Base-by-base conservation (phyloP, 1,140 invertebrate genomes). In the Mamestra configurata region DNA sequence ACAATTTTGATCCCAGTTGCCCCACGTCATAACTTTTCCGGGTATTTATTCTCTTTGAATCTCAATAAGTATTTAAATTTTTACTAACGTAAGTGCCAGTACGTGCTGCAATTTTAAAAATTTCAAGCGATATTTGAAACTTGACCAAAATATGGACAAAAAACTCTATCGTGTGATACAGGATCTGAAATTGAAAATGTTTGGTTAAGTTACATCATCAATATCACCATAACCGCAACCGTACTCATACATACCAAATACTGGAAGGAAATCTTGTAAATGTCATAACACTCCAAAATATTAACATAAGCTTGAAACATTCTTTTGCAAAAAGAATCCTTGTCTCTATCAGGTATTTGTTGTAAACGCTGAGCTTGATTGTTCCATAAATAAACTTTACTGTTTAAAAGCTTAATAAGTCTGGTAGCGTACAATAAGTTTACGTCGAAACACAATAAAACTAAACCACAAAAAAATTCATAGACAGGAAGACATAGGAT, bases 211-310 rank as follows among this genome's bases (percentile, higher is more conserved):
- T n/a, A n/a, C n/a, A n/a, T n/a, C n/a, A n/a, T n/a, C n/a, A n/a
- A n/a, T n/a, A n/a, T n/a, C n/a, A n/a, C n/a, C n/a, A n/a, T n/a
- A n/a, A n/a, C n/a, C n/a, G n/a, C n/a, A n/a, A n/a, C n/a, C n/a
- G n/a, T n/a, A n/a, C n/a, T n/a, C n/a, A n/a, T n/a, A 51, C 66
- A 8, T 71, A 71, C 66, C 5, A 31, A 13, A 15, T 49, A n/a
- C n/a, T 71, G 22, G 31, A 22, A 71, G 6, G 43, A 15, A 18
- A 10, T 10, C 10, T 31, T 71, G 24, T 27, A 71, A 6, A 71
- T 51, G 8, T 51, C 20, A 18, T 71, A 71, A 31, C 66, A 71
- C 7, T 51, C 24, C 13, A 71, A 51, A 10, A 71, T 71, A 22
- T 31, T 51, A 4, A 27, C 46, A 11, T 31, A 71, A 31, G 66